phyloP scores from a whole-genome alignment of 1,140 invertebrate species.

The Drosophila malerkotliana region DNA sequence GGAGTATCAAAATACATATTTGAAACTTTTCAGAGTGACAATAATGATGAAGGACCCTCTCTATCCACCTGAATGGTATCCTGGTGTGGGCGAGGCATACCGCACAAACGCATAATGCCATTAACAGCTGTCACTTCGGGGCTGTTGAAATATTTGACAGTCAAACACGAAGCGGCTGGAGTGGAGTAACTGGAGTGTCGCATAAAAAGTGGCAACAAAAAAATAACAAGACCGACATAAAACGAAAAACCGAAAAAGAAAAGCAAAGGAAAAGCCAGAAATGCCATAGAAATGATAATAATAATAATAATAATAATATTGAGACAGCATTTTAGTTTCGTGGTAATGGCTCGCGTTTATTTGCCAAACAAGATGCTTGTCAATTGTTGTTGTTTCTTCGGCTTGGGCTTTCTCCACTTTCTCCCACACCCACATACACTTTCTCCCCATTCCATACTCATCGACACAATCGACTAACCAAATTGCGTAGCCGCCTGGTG shows the following conservation, averaged over 20 bases:
- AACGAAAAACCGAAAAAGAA: background rate
- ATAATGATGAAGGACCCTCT: constrained; percentile 20
- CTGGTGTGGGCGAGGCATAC: constrained; percentile 26
- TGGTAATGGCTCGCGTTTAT: constrained; percentile 69
- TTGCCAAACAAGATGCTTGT: constrained; percentile 67
- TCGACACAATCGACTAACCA: constrained; percentile 16
- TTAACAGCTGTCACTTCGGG: constrained; percentile 75
- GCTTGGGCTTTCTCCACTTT: background rate
- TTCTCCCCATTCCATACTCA: too few species aligned
- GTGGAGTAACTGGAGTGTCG: constrained; percentile 16
- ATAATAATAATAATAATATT: constrained; percentile 62
- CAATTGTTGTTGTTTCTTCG: constrained; percentile 40
- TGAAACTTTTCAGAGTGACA: constrained; percentile 3
- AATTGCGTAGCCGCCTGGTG: constrained; percentile 26
- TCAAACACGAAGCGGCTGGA: constrained; percentile 33
- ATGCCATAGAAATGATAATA: constrained; percentile 40
- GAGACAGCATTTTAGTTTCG: constrained; percentile 76
- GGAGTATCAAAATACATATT: constrained; percentile 30
- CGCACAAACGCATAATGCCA: constrained; percentile 69
- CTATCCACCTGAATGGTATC: constrained; percentile 10
- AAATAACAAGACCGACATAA: constrained; percentile 6
- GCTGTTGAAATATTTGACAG: constrained; percentile 73
- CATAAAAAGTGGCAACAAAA: constrained; percentile 24
- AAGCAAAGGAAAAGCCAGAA: constrained; percentile 7
- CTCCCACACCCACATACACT: too few species aligned